These are phyloP conservation scores for Creontiades dilutus DNA, from an alignment of 2,888 invertebrate species.

Conservation along the genomic window DNA sequence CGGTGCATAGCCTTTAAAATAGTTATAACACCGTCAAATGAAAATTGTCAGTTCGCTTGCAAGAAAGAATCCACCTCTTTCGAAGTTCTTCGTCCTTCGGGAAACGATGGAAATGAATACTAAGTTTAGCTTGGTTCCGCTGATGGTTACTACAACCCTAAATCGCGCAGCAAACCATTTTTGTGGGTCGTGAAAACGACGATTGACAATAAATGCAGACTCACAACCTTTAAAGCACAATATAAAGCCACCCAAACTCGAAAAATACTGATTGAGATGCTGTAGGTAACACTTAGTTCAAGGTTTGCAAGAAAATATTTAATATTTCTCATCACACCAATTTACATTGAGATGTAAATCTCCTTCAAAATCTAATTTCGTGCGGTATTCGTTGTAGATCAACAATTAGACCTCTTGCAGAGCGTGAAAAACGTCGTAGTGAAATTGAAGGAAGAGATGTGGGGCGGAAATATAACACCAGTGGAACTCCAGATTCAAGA, in stretches of 20 bases:
- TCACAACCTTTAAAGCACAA: too few species aligned
- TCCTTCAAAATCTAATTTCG: neutral
- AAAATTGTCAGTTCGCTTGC: neutral
- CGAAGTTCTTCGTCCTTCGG: neutral
- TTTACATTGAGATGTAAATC: neutral
- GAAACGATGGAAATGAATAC: neutral
- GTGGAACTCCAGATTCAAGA: slow-evolving; percentile 63
- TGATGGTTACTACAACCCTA: neutral
- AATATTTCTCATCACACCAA: neutral
- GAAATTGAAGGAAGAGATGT: slow-evolving; percentile 58
- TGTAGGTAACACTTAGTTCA: too few species aligned
- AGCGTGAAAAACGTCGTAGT: slow-evolving; percentile 45
- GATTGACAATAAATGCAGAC: too few species aligned
- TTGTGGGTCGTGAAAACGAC: too few species aligned
- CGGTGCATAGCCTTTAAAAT: too few species aligned
- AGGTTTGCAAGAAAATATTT: too few species aligned
- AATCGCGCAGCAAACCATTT: neutral
- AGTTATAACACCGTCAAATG: too few species aligned
- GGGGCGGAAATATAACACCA: slow-evolving; percentile 59
- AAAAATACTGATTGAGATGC: too few species aligned
- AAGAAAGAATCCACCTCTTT: neutral
- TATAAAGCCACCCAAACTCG: too few species aligned
- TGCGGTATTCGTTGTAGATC: slow-evolving; percentile 7
- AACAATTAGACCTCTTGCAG: slow-evolving; percentile 52
- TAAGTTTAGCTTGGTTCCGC: neutral